Evolutionary conservation across 2,113 vertebrate genomes (phyloP).

Genomic region (Ahaetulla prasina): DNA sequence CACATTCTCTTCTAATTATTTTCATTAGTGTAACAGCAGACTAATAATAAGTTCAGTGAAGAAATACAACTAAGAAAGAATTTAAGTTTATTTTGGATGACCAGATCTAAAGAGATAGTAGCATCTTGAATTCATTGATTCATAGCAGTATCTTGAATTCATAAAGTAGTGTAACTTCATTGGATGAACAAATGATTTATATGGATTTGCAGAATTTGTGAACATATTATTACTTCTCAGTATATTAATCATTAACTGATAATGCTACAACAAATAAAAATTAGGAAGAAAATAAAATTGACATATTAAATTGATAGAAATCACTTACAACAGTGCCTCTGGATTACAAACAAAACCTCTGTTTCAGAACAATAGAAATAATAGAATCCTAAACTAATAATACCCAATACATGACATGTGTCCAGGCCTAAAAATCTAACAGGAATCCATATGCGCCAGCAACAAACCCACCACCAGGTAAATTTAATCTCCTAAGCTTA

Average conservation of each 20-base stretch:
- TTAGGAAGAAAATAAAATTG: neutral
- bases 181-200: neutral
- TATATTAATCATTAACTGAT: neutral
- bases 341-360: neutral
- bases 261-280: neutral
- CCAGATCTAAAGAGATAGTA: slow-evolving; percentile 26
- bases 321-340: neutral
- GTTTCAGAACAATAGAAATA: neutral
- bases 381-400: neutral
- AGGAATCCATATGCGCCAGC: neutral
- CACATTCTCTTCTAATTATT: neutral
- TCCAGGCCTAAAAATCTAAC: neutral
- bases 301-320: neutral
- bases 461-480: neutral
- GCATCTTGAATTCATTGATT: slow-evolving; percentile 8
- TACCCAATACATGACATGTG: neutral
- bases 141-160: neutral
- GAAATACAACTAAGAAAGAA: slow-evolving; percentile 13
- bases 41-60: neutral
- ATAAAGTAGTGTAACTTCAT: neutral
- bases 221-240: slow-evolving; percentile 17
- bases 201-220: neutral
- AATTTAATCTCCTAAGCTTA: neutral
- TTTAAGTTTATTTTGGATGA: neutral
- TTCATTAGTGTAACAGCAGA: neutral